Base-by-base conservation (phyloP, 64 coral and sea anemone genomes). In the Montipora efflorescens region DNA sequence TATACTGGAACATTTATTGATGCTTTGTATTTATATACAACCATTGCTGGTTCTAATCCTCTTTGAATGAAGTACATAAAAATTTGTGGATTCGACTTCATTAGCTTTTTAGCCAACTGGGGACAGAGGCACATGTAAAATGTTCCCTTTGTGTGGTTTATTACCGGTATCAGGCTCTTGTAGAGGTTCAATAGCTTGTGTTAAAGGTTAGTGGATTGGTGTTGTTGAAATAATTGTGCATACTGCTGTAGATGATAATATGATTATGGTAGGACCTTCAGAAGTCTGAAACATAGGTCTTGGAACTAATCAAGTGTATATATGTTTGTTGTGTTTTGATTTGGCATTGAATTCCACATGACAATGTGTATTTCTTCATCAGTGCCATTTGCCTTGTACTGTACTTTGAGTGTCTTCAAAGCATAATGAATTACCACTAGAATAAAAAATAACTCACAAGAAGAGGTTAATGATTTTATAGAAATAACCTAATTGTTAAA, bases 21-120 rank as follows among this genome's bases (percentile, higher is more conserved):
- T 83, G 18, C 7, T 50, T 43, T 47, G 6, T 11, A 57, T 57
- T 8, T 57, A 57, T 8, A 6, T 8, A 57, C 11, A 57, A 57
- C 11, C 11, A 59, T 22, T 61, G 68, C 75, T 52, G 88, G 22
- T n/a, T 48, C 15, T 55, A 49, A 62, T 90, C 52, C 12, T 48
- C 11, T 89, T 50, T 75, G 51, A 61, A 77, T 79, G 61, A 66
- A 79, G 11, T 67, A 90, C 61, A 79, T 55, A 90, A 66, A 22
- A 67, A 49, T 79, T 61, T 45, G 28, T 79, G 19, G n/a, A 19
- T 50, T 22, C 57, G 10, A 4, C 45, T 62, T 28, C 5, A 52
- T 6, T 36, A 8, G 7, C 18, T 47, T 19, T 5, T 62, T 8
- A 11, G 13, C 64, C 25, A 71, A 20, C 15, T 70, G 13, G 16